A percentile compares a stretch with the other conserved stretches of the same genome.
phyloP scores from a whole-genome alignment of 2,797 vertebrate species.

The Todus mexicanus region DNA sequence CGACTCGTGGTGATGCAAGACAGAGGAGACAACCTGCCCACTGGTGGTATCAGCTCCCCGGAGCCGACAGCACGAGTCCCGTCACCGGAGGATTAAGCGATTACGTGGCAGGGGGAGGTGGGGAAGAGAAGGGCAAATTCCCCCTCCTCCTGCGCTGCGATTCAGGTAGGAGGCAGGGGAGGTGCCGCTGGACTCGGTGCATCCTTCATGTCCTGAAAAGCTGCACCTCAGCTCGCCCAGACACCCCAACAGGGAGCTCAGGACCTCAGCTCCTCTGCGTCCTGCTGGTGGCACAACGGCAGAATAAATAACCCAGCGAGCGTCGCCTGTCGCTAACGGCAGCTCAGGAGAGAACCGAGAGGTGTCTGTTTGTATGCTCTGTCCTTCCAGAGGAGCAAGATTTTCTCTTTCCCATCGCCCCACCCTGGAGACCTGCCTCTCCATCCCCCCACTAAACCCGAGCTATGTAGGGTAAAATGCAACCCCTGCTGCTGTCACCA shows the following conservation, averaged over 20 bases:
- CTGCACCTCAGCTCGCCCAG: background rate
- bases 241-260: fast-evolving
- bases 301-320: background rate
- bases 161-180: background rate
- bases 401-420: background rate
- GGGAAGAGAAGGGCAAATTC: background rate
- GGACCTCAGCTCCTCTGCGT: fast-evolving
- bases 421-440: background rate
- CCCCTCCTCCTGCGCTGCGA: background rate
- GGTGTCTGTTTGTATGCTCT: too few relatives aligned
- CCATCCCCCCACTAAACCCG: fast-evolving
- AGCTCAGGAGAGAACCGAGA: background rate
- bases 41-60: background rate
- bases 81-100: background rate
- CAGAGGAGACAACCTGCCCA: background rate
- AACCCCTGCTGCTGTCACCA: background rate
- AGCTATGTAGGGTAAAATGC: background rate
- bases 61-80: background rate
- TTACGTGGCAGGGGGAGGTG: background rate
- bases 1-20: background rate
- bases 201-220: background rate
- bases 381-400: background rate
- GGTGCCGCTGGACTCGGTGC: background rate
- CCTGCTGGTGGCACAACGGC: fast-evolving
- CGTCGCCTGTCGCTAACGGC: fast-evolving